Percentiles rank a stretch among this genome's conserved stretches.
Evolutionary conservation across 2,113 vertebrate species (phyloP).

Genomic region (Struthio camelus): DNA sequence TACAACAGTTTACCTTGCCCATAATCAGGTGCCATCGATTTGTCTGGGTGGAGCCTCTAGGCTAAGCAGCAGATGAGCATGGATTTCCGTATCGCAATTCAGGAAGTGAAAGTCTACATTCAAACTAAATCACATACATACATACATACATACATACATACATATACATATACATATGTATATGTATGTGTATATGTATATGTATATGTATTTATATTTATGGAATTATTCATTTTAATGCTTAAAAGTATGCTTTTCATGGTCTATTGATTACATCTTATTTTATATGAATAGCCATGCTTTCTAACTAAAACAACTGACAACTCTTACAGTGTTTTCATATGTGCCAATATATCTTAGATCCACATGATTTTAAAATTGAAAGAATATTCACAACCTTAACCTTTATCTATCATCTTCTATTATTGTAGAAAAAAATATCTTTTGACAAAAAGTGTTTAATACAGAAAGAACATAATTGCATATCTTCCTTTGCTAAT

Average conservation of each 20-base stretch:
- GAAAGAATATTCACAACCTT: not conserved
- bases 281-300: not conserved
- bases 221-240: not conserved
- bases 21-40: not conserved
- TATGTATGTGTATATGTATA: no score
- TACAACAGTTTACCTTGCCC: not conserved
- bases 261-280: not conserved
- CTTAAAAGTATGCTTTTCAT: not conserved
- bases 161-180: no score
- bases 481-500: conserved; percentile 28
- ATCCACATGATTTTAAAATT: not conserved
- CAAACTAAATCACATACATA: not conserved
- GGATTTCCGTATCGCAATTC: not conserved
- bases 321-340: not conserved
- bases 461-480: conserved; percentile 1
- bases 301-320: conserved; percentile 21
- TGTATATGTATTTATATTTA: not conserved
- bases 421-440: not conserved
- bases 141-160: no score
- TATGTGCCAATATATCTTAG: not conserved
- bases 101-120: not conserved
- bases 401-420: not conserved
- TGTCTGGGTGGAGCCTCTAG: not conserved
- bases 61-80: not conserved
- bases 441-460: conserved; percentile 15